Base-by-base conservation (phyloP, 23 tunicate species). In the Aplidium turbinatum region DNA sequence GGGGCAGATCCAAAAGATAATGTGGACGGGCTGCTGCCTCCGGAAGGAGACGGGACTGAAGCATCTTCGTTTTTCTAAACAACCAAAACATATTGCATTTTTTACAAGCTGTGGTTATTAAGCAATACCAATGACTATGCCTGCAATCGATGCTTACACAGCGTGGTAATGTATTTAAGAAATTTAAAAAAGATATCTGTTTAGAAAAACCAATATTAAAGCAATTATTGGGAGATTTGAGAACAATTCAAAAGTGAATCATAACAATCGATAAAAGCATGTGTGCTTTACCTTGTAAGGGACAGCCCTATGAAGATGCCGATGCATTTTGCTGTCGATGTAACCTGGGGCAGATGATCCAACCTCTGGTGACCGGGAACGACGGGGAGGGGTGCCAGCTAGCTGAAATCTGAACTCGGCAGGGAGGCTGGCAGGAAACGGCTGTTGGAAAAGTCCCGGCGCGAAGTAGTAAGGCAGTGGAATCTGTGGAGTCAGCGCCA, bases 311-410 rank as follows among this genome's bases (percentile, higher is more conserved):
- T 85, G 83, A 1, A 62, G 47, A 46, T 77, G 74, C 3, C 87
- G 72, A 34, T 81, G 87, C 18, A 81, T 24, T 47, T 81, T 81
- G 50, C 72, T 81, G 52, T 81, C 87, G 32, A 81, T 81, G 20
- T 55, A 31, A 2, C 87, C 87, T 23, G 79, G 87, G 23, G 87
- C 78, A 3, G 77, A 70, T 31, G 78, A 53, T 1, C 78, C 87
- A 33, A 61, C 31, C 6, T 71, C 72, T 5, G 63, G 47, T 31
- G 79, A 22, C 25, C 58, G 80, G n/a, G n/a, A n/a, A 19, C 48
- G 72, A 1, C 38, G 64, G 22, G 78, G 81, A 24, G 89, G 30
- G 30, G 80, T 26, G 23, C 60, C 26, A 1, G 85, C 22, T 2
- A 85, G 69, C 28, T 75, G 89, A 1, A 85, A 22, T 19, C 73